phyloP scores from a whole-genome alignment of 2,113 vertebrate genomes.

The Craseonycteris thonglongyai region DNA sequence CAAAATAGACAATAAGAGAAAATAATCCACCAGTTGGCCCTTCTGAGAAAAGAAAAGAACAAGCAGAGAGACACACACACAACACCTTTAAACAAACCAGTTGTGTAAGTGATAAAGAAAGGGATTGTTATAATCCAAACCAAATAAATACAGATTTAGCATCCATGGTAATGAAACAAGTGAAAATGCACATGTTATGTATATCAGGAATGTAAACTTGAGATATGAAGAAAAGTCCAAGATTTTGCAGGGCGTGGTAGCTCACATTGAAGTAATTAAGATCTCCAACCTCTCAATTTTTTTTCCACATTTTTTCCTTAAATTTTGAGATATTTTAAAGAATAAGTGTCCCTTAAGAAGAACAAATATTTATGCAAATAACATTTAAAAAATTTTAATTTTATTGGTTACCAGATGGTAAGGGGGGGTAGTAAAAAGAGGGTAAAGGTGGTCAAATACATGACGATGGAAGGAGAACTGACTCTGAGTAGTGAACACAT shows the following conservation, averaged over 20 bases:
- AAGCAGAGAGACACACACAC: background rate
- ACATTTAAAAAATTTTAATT: background rate
- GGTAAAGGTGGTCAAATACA: too few species aligned
- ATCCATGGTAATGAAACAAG: background rate
- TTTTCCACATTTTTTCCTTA: background rate
- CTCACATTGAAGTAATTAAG: background rate
- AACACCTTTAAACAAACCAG: background rate
- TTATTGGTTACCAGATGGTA: too few species aligned
- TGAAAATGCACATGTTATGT: background rate
- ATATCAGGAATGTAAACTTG: background rate
- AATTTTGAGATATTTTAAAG: background rate
- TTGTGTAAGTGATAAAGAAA: background rate
- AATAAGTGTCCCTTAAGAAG: background rate
- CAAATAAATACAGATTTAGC: background rate
- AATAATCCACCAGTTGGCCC: accelerated
- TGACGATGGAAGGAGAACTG: too few species aligned
- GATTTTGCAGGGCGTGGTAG: background rate
- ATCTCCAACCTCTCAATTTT: background rate
- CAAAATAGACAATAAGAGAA: background rate
- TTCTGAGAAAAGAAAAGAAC: background rate
- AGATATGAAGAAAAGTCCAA: background rate
- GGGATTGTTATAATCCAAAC: background rate
- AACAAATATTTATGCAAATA: background rate
- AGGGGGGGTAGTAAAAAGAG: too few species aligned
- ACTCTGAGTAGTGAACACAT: too few species aligned